phyloP scores from a whole-genome alignment of 1,140 invertebrate genomes.

The roundworm (Caenorhabditis elegans) region DNA sequence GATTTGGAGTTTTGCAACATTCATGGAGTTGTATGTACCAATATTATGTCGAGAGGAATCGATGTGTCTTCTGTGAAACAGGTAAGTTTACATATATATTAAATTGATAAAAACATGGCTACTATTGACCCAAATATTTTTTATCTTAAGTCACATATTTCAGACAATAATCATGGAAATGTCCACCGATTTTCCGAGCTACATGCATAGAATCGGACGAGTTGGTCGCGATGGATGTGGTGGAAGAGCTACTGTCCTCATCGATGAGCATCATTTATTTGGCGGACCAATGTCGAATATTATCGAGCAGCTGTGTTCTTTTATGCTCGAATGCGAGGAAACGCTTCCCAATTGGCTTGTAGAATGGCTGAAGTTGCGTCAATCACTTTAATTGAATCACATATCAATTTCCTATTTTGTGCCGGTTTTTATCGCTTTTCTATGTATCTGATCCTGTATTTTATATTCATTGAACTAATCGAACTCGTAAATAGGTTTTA shows the following conservation, averaged over 20 bases:
- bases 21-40: not conserved
- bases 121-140: no score
- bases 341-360: not conserved
- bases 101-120: no score
- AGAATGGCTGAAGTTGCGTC: no score
- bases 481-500: no score
- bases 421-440: no score
- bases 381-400: no score
- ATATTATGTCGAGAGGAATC: not conserved
- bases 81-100: no score
- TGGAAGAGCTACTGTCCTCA: not conserved
- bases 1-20: not conserved
- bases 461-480: no score
- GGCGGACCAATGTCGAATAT: not conserved
- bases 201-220: not conserved
- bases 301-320: not conserved
- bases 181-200: not conserved
- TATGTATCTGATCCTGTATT: no score
- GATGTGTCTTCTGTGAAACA: not conserved
- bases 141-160: no score
- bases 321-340: not conserved
- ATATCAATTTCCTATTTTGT: no score
- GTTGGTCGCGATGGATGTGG: not conserved
- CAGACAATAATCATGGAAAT: constrained; percentile 14
- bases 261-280: not conserved